Percentiles rank a stretch among this genome's conserved stretches.
Conservation (phyloP, 2,113 vertebrate species). For the Cyphomyrus discorhynchus region DNA sequence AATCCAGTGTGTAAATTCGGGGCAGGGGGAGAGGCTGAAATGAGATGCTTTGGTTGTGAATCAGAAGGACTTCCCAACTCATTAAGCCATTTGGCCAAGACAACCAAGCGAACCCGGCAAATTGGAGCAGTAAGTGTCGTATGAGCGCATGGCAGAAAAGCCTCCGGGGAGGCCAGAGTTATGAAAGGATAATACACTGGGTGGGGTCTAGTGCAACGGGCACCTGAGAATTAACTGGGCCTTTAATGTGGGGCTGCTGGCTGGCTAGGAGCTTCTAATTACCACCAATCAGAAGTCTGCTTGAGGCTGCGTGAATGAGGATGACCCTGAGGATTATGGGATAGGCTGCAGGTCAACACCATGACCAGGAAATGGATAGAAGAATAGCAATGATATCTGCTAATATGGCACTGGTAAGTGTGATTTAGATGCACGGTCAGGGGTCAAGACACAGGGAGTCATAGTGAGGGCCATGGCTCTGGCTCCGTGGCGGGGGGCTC, state of each 20-base stretch:
- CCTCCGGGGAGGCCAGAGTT: background rate
- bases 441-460: background rate
- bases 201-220: background rate
- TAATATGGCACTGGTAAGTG: background rate
- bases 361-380: background rate
- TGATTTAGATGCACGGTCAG: background rate
- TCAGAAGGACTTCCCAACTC: background rate
- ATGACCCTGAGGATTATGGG: background rate
- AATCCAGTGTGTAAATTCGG: background rate
- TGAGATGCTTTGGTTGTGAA: background rate
- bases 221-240: background rate
- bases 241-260: background rate
- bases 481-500: constrained; percentile 22
- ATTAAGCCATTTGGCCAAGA: background rate
- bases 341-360: background rate
- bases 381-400: background rate
- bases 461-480: constrained; percentile 31
- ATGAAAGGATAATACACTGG: background rate
- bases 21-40: background rate
- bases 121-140: background rate
- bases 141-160: background rate
- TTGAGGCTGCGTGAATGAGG: background rate
- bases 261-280: background rate
- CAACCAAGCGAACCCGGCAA: background rate
- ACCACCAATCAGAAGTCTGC: background rate